Evolutionary conservation across 2,113 vertebrate species (phyloP), one percentile per base, ranked within the genome.

Genomic region (Otus sunia): DNA sequence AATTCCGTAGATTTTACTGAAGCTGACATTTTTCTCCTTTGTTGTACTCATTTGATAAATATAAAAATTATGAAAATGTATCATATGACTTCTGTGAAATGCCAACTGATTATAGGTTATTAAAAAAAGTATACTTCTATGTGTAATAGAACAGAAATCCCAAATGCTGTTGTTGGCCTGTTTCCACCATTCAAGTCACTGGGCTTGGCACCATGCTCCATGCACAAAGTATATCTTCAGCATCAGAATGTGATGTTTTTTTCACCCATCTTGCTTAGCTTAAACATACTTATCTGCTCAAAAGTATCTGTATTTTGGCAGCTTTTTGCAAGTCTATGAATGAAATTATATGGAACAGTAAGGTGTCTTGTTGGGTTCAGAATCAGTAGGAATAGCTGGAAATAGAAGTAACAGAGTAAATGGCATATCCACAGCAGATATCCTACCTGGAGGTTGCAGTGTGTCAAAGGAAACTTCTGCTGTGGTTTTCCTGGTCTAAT

Each of bases 111-210:
- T 66, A 34, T 58, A 43, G 19, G 75, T 90, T 67, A 58, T 92
- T 94, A 58, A 41, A 49, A 26, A 8, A 69, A 45, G 4, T 90
- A 50, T 91, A 52, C 39, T 71, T 89, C 73, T 64, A 3, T n/a
- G 43, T 95, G 53, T 95, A 96, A 88, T 93, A 94, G 96, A 96
- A 52, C 45, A 90, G 76, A 89, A 91, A 68, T 82, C 79, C 74
- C 87, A 83, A 93, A 76, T 73, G 73, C 87, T 94, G 10, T 80
- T 94, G 34, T 74, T 85, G 80, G 81, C 74, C 84, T 86, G 4
- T 91, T 92, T 87, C 64, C 43, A 52, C 60, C 3, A 0, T 62
- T 86, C 14, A 45, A 45, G 80, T 68, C 67, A 49, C 89, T 68
- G 84, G 63, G 30, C 32, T 62, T 76, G 91, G 86, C 76, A 50